Base-by-base conservation (phyloP, 2,797 vertebrate genomes). In the Mus caroli region DNA sequence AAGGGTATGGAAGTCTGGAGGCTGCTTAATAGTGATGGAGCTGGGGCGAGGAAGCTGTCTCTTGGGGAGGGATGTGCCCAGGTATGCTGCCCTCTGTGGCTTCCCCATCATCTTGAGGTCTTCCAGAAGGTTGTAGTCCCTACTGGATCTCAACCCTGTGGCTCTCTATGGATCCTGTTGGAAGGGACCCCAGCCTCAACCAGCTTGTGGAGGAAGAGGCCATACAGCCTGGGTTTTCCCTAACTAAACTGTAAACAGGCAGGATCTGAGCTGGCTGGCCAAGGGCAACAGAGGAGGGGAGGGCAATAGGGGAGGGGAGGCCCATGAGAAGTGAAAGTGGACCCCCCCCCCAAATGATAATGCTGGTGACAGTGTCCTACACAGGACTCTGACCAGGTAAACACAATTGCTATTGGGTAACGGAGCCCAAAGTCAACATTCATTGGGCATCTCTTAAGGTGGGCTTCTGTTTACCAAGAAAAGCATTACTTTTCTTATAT, bases 161-260 rank as follows among this genome's bases (percentile, higher is more conserved):
- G 40, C 77, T 84, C 4, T 76, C 90, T 28, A 0, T 0, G 12
- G 84, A 3, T 62, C 92, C 79, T 22, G 52, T 87, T 67, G 89
- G 94, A 94, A 93, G 8, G 95, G 94, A 95, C 84, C 89, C 69
- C 56, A 94, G 94, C 77, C 71, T 92, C 1, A 13, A 56, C 73
- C 9, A 69, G 58, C 14, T 43, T 94, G 58, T 67, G 92, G 62
- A 54, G 54, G 69, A 95, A 92, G 86, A 83, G 52, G 71, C 76
- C 88, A 24, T 79, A 85, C 76, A 95, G 0, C 4, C 56, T 31
- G 86, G 62, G 43, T 62, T 80, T 92, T 76, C 52, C 50, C 24
- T 43, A 92, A 94, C 3, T 22, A 76, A 58, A n/a, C 3, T 0
- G 13, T 50, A 50, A 50, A 50, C 50, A 50, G 50, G 50, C 2